Percentiles rank a stretch among this genome's conserved stretches.
Conservation (phyloP, 1,140 invertebrate species). For the Drosophila murphyi region DNA sequence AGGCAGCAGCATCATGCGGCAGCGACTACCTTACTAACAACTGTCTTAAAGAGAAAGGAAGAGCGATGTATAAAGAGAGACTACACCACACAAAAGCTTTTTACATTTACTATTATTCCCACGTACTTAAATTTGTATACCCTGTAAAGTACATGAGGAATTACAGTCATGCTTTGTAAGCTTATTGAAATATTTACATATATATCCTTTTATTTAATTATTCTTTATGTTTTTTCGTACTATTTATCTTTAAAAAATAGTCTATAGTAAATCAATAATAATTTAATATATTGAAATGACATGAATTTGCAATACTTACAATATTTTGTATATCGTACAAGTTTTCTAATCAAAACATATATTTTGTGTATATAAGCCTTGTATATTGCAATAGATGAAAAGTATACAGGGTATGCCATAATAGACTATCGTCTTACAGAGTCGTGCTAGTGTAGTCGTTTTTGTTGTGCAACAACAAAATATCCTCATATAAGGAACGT, state of each 20-base stretch:
- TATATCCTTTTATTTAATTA: too few species aligned
- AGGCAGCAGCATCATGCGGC: not conserved
- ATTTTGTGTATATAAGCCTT: too few species aligned
- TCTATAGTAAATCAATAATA: too few species aligned
- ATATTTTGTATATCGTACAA: too few species aligned
- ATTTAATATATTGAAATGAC: too few species aligned
- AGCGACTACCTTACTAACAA: constrained; percentile 15
- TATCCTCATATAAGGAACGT: constrained; percentile 44
- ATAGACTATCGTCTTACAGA: not conserved
- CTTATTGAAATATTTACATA: not conserved
- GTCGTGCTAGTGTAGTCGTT: constrained; percentile 14
- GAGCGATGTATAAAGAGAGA: constrained; percentile 8
- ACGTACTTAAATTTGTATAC: constrained; percentile 75
- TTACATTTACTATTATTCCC: constrained; percentile 74
- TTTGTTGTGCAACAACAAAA: constrained; percentile 31
- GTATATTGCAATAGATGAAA: not conserved
- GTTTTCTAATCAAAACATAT: too few species aligned
- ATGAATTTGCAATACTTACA: too few species aligned
- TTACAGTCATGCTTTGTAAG: not conserved
- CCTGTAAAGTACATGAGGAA: not conserved
- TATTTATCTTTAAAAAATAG: too few species aligned
- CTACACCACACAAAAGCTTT: constrained; percentile 63
- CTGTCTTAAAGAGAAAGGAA: constrained; percentile 6
- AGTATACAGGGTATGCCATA: not conserved
- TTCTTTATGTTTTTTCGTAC: too few species aligned